These are phyloP conservation scores for Ceyx margarethae DNA, from an alignment of 2,113 vertebrate genomes.

Conservation along the genomic window DNA sequence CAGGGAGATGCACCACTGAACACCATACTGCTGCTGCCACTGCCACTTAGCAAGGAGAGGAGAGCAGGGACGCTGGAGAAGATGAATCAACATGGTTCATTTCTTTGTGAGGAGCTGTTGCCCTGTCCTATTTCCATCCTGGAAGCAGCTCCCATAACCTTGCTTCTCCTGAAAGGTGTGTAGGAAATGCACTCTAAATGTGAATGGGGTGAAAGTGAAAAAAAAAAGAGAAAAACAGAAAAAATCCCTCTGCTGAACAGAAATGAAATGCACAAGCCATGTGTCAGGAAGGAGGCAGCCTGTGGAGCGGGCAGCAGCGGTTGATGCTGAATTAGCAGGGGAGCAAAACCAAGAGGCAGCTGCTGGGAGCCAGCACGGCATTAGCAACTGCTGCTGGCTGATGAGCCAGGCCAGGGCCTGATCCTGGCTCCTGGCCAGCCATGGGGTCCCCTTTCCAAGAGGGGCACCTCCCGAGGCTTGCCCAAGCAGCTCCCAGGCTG, in stretches of 20 bases:
- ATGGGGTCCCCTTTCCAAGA: accelerated
- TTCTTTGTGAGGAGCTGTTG: background rate
- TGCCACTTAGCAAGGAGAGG: conserved; percentile 7
- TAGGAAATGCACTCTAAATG: background rate
- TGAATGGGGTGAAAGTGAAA: background rate
- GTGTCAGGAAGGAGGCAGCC: background rate
- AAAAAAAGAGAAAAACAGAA: background rate
- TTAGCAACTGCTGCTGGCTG: background rate
- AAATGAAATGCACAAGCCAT: accelerated
- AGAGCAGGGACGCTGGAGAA: background rate
- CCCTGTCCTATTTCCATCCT: background rate
- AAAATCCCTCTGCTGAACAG: background rate
- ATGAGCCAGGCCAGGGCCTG: background rate
- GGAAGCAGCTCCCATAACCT: background rate
- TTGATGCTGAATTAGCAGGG: background rate
- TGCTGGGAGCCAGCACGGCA: background rate
- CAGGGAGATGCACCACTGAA: conserved; percentile 20
- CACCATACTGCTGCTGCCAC: conserved; percentile 50
- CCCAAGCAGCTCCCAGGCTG: background rate
- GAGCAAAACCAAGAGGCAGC: background rate
- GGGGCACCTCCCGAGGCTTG: background rate
- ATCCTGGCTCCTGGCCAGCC: background rate
- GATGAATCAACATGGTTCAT: conserved; percentile 3
- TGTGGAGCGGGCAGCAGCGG: background rate
- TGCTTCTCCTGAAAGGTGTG: background rate